phyloP scores from a whole-genome alignment of 2,888 invertebrate species.

The Perithous albicinctus region DNA sequence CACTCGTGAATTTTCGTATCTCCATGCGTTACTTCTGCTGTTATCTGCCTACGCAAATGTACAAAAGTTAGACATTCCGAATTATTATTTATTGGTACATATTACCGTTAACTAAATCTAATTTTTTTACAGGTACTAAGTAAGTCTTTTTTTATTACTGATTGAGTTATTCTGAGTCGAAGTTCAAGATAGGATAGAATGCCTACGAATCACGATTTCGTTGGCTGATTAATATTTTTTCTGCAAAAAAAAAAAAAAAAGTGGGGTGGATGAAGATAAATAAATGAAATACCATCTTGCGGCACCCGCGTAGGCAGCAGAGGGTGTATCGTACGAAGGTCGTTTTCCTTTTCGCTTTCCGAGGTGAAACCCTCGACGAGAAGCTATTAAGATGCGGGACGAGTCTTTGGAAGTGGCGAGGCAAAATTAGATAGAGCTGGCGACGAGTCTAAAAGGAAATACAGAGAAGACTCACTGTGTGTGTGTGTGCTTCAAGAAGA shows the following conservation, averaged over 20 bases:
- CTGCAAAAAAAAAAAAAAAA: not conserved
- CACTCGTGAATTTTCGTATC: too few species aligned
- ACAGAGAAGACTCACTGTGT: not conserved
- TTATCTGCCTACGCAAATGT: too few species aligned
- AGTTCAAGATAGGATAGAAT: too few species aligned
- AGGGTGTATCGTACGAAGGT: not conserved
- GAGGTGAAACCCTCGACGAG: not conserved
- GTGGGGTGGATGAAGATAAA: not conserved
- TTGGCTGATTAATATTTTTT: not conserved
- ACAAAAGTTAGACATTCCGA: too few species aligned
- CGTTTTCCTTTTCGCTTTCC: not conserved
- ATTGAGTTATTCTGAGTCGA: too few species aligned
- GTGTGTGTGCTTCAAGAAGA: not conserved
- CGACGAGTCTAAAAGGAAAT: slow-evolving; percentile 35
- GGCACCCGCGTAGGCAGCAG: not conserved
- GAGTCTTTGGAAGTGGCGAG: slow-evolving; percentile 27
- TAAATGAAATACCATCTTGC: not conserved
- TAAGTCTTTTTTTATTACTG: too few species aligned
- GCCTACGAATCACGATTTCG: too few species aligned
- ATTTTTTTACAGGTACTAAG: too few species aligned
- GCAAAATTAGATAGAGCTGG: slow-evolving; percentile 53
- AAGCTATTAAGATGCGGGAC: slow-evolving; percentile 50
- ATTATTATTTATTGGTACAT: too few species aligned
- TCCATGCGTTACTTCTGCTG: too few species aligned
- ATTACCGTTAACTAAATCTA: too few species aligned